A percentile compares a stretch with the other conserved stretches of the same genome.
Evolutionary conservation across 1,140 invertebrate genomes (phyloP).

Genomic region (Drosophila melanica): DNA sequence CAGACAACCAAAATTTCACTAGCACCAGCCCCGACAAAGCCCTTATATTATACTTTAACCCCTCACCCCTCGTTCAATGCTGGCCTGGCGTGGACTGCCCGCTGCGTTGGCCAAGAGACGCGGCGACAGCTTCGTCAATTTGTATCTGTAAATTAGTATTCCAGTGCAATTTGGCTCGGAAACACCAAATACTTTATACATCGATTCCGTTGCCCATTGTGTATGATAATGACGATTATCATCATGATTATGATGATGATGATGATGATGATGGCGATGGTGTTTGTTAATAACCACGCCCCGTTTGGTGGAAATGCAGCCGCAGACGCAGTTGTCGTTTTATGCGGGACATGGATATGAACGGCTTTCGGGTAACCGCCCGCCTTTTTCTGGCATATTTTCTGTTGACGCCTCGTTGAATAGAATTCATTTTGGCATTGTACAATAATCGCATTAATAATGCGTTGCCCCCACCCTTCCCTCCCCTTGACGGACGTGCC

Average conservation of each 20-base stretch:
- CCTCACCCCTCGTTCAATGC: not conserved
- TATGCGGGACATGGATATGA: constrained; percentile 63
- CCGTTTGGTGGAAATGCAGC: constrained; percentile 19
- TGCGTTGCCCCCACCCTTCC: constrained; percentile 43
- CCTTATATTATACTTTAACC: constrained; percentile 1
- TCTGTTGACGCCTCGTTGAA: constrained; percentile 51
- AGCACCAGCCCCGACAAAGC: not conserved
- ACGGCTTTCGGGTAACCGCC: constrained; percentile 14
- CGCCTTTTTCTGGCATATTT: constrained; percentile 42
- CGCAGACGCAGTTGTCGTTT: constrained; percentile 31
- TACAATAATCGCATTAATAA: constrained; percentile 75
- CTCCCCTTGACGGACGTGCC: not conserved
- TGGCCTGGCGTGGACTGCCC: constrained; percentile 33
- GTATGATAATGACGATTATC: constrained; percentile 7
- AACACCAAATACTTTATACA: constrained; percentile 59
- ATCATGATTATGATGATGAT: constrained; percentile 23
- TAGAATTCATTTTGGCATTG: constrained; percentile 61
- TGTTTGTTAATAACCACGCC: constrained; percentile 20
- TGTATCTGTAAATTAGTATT: constrained; percentile 82
- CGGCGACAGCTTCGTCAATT: constrained; percentile 68
- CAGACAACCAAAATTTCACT: constrained; percentile 63
- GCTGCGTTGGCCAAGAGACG: constrained; percentile 58
- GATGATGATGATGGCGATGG: constrained; percentile 17
- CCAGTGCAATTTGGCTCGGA: constrained; percentile 75
- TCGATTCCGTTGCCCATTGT: constrained; percentile 46